phyloP scores from a whole-genome alignment of 37 sponge, comb jelly and placozoan species.

The Beroe forskalii region DNA sequence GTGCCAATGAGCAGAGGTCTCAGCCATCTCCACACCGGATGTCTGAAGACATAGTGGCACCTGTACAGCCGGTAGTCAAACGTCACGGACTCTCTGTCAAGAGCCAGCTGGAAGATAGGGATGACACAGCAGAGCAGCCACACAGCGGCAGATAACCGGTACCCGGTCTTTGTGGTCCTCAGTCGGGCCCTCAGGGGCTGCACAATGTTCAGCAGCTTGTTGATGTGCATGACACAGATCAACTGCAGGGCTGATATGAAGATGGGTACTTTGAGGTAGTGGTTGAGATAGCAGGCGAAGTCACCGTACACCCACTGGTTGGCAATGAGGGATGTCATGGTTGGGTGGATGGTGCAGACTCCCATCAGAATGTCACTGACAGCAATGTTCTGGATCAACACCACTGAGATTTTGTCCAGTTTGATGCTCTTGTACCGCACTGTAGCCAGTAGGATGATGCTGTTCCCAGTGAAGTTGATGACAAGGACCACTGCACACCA shows the following conservation, averaged over 20 bases:
- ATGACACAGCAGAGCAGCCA: not conserved
- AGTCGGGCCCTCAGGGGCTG: not conserved
- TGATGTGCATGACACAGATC: conserved; percentile 54
- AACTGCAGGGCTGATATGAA: not conserved
- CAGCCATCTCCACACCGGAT: conserved; percentile 1
- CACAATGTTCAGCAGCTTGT: not conserved
- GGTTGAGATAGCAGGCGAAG: not conserved
- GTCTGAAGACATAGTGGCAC: conserved; percentile 46
- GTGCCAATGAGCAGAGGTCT: conserved; percentile 14
- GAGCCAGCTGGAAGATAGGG: not conserved
- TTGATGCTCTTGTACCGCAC: conserved; percentile 35
- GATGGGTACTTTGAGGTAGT: conserved; percentile 10
- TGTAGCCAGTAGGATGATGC: conserved; percentile 26
- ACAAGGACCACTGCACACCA: not conserved
- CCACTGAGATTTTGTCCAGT: conserved; percentile 6
- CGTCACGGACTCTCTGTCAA: not conserved
- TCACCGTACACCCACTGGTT: conserved; percentile 19
- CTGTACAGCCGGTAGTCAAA: conserved; percentile 55
- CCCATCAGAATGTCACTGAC: conserved; percentile 37
- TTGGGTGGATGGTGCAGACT: not conserved
- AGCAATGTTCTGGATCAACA: conserved; percentile 39
- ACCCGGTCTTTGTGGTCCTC: not conserved
- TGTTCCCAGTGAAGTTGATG: conserved; percentile 27
- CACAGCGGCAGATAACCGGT: not conserved
- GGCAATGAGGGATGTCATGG: not conserved